A percentile compares a stretch with the other conserved stretches of the same genome.
Evolutionary conservation across 2,888 invertebrate genomes (phyloP).

Genomic region (Trichacis sp.): DNA sequence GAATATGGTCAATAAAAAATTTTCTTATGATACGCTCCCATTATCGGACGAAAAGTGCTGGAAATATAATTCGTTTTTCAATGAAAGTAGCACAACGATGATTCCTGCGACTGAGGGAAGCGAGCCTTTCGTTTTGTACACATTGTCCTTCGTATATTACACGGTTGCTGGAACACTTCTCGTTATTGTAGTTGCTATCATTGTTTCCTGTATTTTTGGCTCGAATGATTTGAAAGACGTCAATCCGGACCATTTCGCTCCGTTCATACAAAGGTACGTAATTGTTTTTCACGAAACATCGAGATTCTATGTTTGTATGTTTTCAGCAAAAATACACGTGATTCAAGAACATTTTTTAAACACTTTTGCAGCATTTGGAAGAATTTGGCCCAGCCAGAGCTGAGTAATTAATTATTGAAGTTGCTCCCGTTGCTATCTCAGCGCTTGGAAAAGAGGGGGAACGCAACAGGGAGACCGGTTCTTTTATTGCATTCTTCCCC

Average conservation of each 20-base stretch:
- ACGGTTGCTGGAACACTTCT: conserved; percentile 74
- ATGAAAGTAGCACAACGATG: conserved; percentile 16
- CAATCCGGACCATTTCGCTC: conserved; percentile 74
- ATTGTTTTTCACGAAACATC: background rate
- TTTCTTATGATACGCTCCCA: conserved; percentile 46
- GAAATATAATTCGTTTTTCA: conserved; percentile 10
- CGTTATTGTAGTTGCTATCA: conserved; percentile 74
- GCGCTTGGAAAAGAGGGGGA: too few relatives aligned
- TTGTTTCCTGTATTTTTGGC: conserved; percentile 76
- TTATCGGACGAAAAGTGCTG: conserved; percentile 51
- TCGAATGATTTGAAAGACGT: conserved; percentile 71
- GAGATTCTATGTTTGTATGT: background rate
- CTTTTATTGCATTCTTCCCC: too few relatives aligned
- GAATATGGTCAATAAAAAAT: conserved; percentile 47
- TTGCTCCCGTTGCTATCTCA: too few relatives aligned
- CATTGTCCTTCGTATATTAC: conserved; percentile 79
- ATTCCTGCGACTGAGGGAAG: conserved; percentile 38
- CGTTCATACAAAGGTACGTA: conserved; percentile 70
- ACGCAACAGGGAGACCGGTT: too few relatives aligned
- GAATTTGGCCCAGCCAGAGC: too few relatives aligned
- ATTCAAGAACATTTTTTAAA: too few relatives aligned
- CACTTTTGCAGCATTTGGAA: too few relatives aligned
- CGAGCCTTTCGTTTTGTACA: conserved; percentile 72
- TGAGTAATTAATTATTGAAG: too few relatives aligned
- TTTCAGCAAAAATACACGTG: too few relatives aligned